phyloP scores from a whole-genome alignment of 2,113 vertebrate genomes.

The Menura novaehollandiae region DNA sequence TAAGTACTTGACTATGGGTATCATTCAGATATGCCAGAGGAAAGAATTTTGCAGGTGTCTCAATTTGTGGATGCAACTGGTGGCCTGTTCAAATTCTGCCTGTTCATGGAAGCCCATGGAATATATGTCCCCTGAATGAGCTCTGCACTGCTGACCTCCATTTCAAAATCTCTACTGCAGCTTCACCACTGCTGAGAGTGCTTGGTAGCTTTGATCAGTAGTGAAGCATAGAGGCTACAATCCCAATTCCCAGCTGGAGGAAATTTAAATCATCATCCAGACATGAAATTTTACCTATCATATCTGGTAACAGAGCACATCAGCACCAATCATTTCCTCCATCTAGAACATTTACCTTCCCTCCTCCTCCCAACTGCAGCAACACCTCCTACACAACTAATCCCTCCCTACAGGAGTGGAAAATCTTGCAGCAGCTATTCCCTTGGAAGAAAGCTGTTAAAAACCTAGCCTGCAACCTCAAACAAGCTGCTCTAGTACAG shows the following conservation, averaged over 20 bases:
- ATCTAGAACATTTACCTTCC: neutral
- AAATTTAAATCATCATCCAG: neutral
- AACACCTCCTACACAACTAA: neutral
- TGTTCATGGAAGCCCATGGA: neutral
- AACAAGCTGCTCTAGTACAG: neutral
- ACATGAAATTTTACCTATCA: neutral
- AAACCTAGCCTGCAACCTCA: neutral
- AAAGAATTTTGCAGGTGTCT: neutral
- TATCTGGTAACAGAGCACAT: neutral
- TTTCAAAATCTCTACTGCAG: neutral
- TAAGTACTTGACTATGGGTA: neutral
- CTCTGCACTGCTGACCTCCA: conserved; percentile 7
- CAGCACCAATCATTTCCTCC: neutral
- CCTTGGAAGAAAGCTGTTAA: neutral
- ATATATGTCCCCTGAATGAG: neutral
- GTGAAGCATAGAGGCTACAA: neutral
- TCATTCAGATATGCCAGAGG: neutral
- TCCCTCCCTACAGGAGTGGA: neutral
- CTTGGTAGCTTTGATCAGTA: neutral
- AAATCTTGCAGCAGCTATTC: neutral
- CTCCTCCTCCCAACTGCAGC: neutral
- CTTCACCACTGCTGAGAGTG: neutral
- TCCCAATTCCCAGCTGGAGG: neutral
- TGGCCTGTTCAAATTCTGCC: neutral
- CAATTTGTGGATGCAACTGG: neutral